Percentiles rank a stretch among this genome's conserved stretches.
Evolutionary conservation across 2,113 vertebrate genomes (phyloP).

Genomic region (Archocentrus centrarchus): DNA sequence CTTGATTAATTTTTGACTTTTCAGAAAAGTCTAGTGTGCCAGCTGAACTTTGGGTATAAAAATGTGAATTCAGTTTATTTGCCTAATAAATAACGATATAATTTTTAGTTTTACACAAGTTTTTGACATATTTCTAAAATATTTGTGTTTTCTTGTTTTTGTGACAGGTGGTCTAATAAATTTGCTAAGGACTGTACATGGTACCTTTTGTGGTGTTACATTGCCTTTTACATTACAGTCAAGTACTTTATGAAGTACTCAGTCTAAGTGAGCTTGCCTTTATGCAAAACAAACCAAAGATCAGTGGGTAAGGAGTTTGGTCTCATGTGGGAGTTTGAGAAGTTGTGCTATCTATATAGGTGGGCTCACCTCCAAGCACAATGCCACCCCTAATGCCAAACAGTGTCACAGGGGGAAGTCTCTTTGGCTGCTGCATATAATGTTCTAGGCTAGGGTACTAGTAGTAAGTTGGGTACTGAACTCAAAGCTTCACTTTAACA

Average conservation of each 20-base stretch:
- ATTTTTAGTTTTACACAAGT: too few relatives aligned
- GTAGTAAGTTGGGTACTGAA: neutral
- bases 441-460: neutral
- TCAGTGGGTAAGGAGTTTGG: neutral
- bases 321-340: slow-evolving; percentile 16
- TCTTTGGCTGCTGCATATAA: neutral
- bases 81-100: too few relatives aligned
- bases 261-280: neutral
- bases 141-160: too few relatives aligned
- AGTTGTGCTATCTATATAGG: slow-evolving; percentile 46
- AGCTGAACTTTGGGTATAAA: too few relatives aligned
- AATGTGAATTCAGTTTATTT: too few relatives aligned
- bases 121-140: too few relatives aligned
- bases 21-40: too few relatives aligned
- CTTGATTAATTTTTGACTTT: too few relatives aligned
- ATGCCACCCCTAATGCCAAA: slow-evolving; percentile 15
- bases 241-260: neutral
- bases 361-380: slow-evolving; percentile 22
- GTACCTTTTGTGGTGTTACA: neutral
- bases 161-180: too few relatives aligned
- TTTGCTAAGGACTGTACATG: neutral
- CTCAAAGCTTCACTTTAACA: neutral
- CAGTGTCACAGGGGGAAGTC: slow-evolving; percentile 4
- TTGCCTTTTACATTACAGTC: neutral
- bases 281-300: neutral